Evolutionary conservation across 2,113 vertebrate genomes (phyloP).

Genomic region (Mustelus asterias): DNA sequence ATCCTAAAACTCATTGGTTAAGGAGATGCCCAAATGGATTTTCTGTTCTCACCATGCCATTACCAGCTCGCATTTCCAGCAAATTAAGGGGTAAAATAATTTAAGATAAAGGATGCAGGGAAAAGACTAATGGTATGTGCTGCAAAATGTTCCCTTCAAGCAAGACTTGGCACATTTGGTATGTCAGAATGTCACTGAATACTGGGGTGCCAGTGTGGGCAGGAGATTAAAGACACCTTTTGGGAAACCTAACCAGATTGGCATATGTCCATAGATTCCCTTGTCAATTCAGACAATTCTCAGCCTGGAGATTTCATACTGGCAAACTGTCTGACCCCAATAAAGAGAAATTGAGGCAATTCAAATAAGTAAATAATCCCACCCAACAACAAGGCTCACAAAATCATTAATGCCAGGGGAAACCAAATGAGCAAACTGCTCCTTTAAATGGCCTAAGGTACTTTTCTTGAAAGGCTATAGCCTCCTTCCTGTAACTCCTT

Average conservation of each 20-base stretch:
- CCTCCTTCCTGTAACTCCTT: neutral
- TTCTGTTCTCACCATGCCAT: neutral
- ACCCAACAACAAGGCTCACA: neutral
- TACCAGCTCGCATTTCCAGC: neutral
- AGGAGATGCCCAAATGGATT: neutral
- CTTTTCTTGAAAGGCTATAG: neutral
- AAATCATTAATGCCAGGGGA: neutral
- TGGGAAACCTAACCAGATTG: neutral
- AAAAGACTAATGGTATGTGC: neutral
- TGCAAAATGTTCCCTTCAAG: neutral
- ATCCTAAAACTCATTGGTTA: neutral
- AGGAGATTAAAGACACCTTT: neutral
- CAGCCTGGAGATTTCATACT: neutral
- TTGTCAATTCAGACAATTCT: neutral
- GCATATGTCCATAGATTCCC: neutral
- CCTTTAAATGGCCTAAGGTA: neutral
- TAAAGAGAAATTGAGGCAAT: neutral
- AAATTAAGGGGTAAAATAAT: neutral
- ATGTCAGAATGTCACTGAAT: neutral
- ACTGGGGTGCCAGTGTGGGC: neutral
- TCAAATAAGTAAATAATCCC: neutral
- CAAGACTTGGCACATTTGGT: neutral
- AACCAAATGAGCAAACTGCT: neutral
- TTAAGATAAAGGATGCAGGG: neutral
- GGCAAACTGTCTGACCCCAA: neutral